Evolutionary conservation across 2,113 vertebrate species (phyloP).

Genomic region (Raja brachyura): DNA sequence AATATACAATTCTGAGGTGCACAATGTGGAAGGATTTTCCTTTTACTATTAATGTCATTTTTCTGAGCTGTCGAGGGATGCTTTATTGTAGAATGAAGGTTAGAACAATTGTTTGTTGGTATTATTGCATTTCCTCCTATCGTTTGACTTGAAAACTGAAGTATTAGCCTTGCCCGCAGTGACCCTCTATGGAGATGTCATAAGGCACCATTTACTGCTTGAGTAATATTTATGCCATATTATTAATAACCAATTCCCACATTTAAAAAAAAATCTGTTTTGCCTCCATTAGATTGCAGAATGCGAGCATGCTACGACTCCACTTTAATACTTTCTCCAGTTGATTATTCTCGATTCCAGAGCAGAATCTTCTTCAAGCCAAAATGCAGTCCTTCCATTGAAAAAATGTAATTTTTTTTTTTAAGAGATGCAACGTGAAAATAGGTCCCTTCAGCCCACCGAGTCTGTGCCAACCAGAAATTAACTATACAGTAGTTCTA

Average conservation of each 20-base stretch:
- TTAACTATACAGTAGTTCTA: no score
- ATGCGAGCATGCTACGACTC: background rate
- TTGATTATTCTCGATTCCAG: background rate
- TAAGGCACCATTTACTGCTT: background rate
- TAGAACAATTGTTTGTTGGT: slow-evolving; percentile 23
- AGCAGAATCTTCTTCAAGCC: background rate
- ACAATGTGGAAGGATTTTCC: background rate
- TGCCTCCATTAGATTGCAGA: background rate
- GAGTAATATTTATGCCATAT: background rate
- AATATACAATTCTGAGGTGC: background rate
- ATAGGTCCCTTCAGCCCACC: no score
- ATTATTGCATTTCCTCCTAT: background rate
- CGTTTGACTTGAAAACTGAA: slow-evolving; percentile 6
- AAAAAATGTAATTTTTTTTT: background rate
- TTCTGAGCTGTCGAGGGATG: background rate
- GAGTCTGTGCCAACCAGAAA: no score
- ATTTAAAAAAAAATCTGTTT: background rate
- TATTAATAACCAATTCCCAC: background rate
- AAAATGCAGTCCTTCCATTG: background rate
- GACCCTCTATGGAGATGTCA: background rate
- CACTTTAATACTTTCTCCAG: background rate
- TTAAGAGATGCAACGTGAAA: no score
- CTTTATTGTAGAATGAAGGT: background rate
- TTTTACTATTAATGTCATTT: background rate
- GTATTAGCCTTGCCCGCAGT: background rate